Base-by-base conservation (phyloP, 1,140 invertebrate genomes). In the Zaprionus taronus region DNA sequence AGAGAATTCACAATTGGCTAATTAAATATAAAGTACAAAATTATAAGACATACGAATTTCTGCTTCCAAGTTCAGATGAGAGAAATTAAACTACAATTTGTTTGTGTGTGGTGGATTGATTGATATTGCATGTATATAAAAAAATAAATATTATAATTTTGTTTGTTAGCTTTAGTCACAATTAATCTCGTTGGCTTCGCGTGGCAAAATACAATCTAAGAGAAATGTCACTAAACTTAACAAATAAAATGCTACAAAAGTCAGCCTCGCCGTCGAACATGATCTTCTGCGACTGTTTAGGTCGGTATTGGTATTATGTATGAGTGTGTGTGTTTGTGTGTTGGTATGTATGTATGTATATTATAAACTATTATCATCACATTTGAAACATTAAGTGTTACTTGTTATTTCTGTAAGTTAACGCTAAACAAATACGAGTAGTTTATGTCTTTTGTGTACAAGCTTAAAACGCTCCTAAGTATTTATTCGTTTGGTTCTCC, bases 311-410 rank as follows among this genome's bases (percentile, higher is more conserved):
- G 12, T 14, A 31, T 31, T 73, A 62, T 83, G 47, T 67, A 44
- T 79, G 67, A 53, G 49, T 72, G 58, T 68, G 63, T 66, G 31
- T 83, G 65, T 79, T 20, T 20, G 64, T 77, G 55, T 82, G 44
- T 70, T 65, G 73, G 64, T 80, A 51, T 75, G 74, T 79, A 73
- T 77, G 60, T 81, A 60, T 72, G 77, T 84, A 75, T 86, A 89
- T 87, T 87, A 87, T 81, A 72, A 89, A 90, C 84, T 89, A 89
- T 89, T 89, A 89, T 89, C 84, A 89, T 89, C 84, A 89, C 84
- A 89, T 89, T 89, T 87, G 80, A 89, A 89, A 89, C 78, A 71
- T 89, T 89, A 89, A 90, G 84, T 89, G 71, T 85, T 78, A 70
- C 68, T 74, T 77, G 60, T 62, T 84, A 75, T 80, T 89, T 89